phyloP scores from a whole-genome alignment of 2,113 vertebrate species.

The Eupsittula cactorum region DNA sequence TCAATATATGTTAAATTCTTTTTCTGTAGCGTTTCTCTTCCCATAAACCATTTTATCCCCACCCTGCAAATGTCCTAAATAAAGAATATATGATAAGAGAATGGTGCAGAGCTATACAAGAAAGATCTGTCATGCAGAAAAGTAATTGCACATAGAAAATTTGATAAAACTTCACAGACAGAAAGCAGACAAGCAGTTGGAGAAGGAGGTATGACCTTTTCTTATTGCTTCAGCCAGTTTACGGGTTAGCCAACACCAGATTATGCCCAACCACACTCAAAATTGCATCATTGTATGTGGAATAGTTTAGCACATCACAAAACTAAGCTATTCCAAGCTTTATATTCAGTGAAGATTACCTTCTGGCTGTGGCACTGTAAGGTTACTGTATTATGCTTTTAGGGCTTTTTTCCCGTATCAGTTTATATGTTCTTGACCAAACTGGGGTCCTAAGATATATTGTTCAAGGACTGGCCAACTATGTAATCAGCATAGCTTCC shows the following conservation, averaged over 20 bases:
- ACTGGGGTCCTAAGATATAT: neutral
- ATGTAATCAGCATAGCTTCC: neutral
- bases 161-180: neutral
- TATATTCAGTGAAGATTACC: neutral
- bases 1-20: neutral
- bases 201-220: neutral
- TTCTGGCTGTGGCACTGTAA: neutral
- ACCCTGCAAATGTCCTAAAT: neutral
- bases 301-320: neutral
- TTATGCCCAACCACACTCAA: neutral
- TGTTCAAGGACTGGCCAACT: neutral
- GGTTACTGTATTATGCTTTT: neutral
- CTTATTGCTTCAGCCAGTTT: neutral
- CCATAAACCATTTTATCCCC: neutral
- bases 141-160: neutral
- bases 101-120: neutral
- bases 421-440: neutral
- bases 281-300: neutral
- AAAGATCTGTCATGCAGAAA: neutral
- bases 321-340: neutral
- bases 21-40: neutral
- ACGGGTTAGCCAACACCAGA: neutral
- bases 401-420: rapidly evolving
- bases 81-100: neutral
- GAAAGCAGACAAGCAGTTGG: neutral